Conservation (phyloP, 1,140 invertebrate genomes). For the Panulirus ornatus region DNA sequence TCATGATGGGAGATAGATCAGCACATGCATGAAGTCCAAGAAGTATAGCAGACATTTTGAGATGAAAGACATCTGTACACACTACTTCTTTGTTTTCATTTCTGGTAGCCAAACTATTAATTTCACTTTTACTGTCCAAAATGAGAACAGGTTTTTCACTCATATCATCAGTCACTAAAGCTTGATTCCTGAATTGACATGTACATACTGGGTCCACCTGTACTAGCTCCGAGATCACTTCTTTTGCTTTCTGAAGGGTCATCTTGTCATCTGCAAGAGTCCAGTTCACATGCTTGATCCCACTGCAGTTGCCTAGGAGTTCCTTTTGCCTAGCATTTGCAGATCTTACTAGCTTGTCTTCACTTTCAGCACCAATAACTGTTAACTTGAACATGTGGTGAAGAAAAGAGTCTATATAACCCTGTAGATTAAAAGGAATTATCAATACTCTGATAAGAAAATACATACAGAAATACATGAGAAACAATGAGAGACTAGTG, state of each 20-base stretch:
- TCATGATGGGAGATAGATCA: slow-evolving; percentile 56
- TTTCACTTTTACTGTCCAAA: neutral
- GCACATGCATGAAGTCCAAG: slow-evolving; percentile 62
- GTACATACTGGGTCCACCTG: slow-evolving; percentile 20
- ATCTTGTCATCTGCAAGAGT: slow-evolving; percentile 30
- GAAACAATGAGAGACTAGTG: too few relatives aligned
- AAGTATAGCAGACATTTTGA: neutral
- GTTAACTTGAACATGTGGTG: slow-evolving; percentile 28
- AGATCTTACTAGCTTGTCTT: slow-evolving; percentile 15
- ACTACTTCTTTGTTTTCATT: neutral
- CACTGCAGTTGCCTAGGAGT: slow-evolving; percentile 28
- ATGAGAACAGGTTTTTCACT: neutral
- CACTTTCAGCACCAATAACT: slow-evolving; percentile 51
- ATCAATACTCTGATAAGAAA: neutral
- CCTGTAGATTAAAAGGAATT: slow-evolving; percentile 41
- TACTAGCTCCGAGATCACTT: slow-evolving; percentile 25
- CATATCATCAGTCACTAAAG: neutral
- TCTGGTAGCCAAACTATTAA: neutral
- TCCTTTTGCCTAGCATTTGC: slow-evolving; percentile 32
- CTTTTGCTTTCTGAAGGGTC: slow-evolving; percentile 23
- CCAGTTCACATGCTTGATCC: slow-evolving; percentile 44
- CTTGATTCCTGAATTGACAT: neutral
- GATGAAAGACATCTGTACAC: neutral
- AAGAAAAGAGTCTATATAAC: slow-evolving; percentile 50
- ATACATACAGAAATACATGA: too few relatives aligned